Conservation (phyloP, 2,888 invertebrate species). For the Dendrolimus pini region DNA sequence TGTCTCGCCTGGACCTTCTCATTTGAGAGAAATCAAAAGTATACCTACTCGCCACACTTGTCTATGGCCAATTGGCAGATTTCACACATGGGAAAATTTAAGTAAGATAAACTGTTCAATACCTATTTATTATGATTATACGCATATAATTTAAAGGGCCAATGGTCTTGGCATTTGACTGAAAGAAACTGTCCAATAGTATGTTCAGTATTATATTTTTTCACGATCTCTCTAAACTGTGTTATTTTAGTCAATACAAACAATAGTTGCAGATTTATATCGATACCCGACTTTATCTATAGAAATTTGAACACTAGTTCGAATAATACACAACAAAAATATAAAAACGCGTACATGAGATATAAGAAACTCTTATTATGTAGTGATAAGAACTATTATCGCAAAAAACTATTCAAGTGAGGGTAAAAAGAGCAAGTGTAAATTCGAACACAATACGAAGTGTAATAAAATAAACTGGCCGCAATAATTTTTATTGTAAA, state of each 20-base stretch:
- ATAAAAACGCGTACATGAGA: neutral
- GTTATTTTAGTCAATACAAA: constrained; percentile 4
- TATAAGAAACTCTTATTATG: neutral
- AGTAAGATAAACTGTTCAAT: no score
- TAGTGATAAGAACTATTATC: constrained; percentile 18
- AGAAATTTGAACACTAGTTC: neutral
- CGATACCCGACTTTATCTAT: neutral
- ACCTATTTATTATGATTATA: no score
- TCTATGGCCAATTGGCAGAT: no score
- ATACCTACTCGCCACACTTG: no score
- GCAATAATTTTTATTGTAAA: constrained; percentile 75
- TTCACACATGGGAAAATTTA: no score
- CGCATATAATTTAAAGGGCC: no score
- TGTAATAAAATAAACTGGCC: constrained; percentile 74
- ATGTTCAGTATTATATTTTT: no score
- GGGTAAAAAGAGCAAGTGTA: constrained; percentile 28
- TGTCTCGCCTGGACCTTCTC: no score
- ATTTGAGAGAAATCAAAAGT: no score
- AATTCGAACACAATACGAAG: constrained; percentile 67
- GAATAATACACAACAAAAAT: neutral
- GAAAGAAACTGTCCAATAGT: no score
- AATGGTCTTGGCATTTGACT: no score
- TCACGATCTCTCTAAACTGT: no score
- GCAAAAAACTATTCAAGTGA: constrained; percentile 18
- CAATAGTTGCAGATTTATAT: neutral